Evolutionary conservation across 1,140 invertebrate species (phyloP).

Genomic region (Micrasema minimum): DNA sequence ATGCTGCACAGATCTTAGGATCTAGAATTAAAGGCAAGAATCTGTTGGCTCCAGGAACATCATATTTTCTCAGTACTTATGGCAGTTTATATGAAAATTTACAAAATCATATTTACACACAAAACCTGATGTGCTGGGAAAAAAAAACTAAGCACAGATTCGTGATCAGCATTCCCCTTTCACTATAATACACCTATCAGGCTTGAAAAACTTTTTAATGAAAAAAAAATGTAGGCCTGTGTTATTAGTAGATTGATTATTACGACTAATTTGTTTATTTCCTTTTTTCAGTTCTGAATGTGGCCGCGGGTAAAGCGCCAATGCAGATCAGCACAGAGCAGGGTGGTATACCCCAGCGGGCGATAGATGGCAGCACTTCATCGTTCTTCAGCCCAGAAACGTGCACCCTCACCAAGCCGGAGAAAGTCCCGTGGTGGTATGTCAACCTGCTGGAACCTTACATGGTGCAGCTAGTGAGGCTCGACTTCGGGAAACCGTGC

Average conservation of each 20-base stretch:
- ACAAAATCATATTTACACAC: not conserved
- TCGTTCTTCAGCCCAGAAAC: slow-evolving; percentile 84
- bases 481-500: slow-evolving; percentile 93
- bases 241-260: not conserved
- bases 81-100: no score
- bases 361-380: slow-evolving; percentile 90
- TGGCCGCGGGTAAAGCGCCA: slow-evolving; percentile 93
- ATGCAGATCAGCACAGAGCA: slow-evolving; percentile 91
- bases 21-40: no score
- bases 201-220: not conserved
- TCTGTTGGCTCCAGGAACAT: no score
- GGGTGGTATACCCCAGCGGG: slow-evolving; percentile 88
- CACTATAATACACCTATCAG: not conserved
- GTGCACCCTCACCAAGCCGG: slow-evolving; percentile 86
- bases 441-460: slow-evolving; percentile 94
- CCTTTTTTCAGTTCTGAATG: slow-evolving; percentile 85
- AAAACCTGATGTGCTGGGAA: not conserved
- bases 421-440: slow-evolving; percentile 93
- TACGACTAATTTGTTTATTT: not conserved
- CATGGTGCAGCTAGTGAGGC: slow-evolving; percentile 91
- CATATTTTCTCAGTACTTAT: no score
- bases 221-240: not conserved
- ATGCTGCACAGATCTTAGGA: no score
- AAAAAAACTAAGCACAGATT: not conserved
- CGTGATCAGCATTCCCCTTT: not conserved